Evolutionary conservation across 2,113 vertebrate species (phyloP).

Genomic region (Oenanthe oenanthe): DNA sequence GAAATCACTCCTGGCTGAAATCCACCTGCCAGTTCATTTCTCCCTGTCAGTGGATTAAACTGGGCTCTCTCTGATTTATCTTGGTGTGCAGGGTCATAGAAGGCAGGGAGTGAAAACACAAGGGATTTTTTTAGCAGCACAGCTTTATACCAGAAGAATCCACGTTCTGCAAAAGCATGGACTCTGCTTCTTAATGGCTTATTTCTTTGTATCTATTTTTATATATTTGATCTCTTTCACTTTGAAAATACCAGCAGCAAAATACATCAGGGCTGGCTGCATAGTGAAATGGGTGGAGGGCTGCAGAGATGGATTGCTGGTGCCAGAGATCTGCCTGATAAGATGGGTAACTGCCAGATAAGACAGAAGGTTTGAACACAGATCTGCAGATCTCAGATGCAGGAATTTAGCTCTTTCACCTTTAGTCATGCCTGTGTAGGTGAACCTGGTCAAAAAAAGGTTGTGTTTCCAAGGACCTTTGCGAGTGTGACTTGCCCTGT

Average conservation of each 20-base stretch:
- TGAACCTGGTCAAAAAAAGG: constrained; percentile 27
- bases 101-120: not conserved
- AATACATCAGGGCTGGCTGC: not conserved
- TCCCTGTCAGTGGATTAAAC: not conserved
- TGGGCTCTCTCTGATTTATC: not conserved
- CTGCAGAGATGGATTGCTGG: constrained; percentile 1
- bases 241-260: constrained; percentile 11
- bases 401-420: constrained; percentile 22
- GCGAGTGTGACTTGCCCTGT: not conserved
- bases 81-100: not conserved
- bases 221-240: constrained; percentile 19
- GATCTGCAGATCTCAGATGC: not conserved
- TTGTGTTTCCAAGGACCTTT: constrained; percentile 27
- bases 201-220: constrained; percentile 38
- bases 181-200: not conserved
- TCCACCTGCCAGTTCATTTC: not conserved
- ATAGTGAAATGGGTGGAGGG: constrained; percentile 13
- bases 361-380: constrained; percentile 26
- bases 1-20: not conserved
- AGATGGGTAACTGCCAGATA: constrained; percentile 36
- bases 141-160: not conserved
- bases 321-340: constrained; percentile 36
- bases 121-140: not conserved
- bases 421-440: not conserved
- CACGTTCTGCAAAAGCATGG: not conserved